phyloP scores from a whole-genome alignment of 2,113 vertebrate genomes.

The Oreochromis aureus region DNA sequence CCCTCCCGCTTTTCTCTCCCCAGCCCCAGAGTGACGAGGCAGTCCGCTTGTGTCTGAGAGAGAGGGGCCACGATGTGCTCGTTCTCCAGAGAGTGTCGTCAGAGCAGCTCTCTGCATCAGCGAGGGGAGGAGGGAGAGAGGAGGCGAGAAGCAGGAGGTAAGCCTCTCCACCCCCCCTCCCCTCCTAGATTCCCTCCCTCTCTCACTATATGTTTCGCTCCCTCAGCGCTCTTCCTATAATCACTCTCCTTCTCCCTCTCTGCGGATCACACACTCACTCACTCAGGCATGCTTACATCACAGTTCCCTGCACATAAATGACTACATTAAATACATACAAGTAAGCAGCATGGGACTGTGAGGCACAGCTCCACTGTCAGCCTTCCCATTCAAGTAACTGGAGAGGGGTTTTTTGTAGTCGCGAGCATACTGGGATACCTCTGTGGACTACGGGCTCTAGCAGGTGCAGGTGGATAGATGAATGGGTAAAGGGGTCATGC shows the following conservation, averaged over 20 bases:
- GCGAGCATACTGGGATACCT: not conserved
- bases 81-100: constrained; percentile 85
- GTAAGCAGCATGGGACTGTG: constrained; percentile 46
- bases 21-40: constrained; percentile 80
- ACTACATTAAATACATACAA: constrained; percentile 40
- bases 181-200: constrained; percentile 18
- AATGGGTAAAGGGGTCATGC: constrained; percentile 41
- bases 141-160: constrained; percentile 68
- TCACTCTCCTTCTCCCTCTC: constrained; percentile 39
- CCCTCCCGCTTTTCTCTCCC: not conserved
- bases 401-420: not conserved
- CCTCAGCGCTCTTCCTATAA: constrained; percentile 29
- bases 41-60: constrained; percentile 75
- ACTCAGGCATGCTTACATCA: constrained; percentile 67
- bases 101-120: constrained; percentile 69
- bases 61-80: constrained; percentile 80
- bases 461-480: constrained; percentile 34
- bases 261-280: constrained; percentile 51
- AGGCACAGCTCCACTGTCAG: constrained; percentile 48
- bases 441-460: constrained; percentile 11
- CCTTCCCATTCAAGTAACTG: not conserved
- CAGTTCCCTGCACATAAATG: constrained; percentile 70
- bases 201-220: constrained; percentile 21
- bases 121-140: constrained; percentile 57
- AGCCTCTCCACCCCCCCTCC: constrained; percentile 49